These are phyloP conservation scores for Eupsittula cactorum DNA, from an alignment of 2,113 vertebrate genomes.

Conservation along the genomic window DNA sequence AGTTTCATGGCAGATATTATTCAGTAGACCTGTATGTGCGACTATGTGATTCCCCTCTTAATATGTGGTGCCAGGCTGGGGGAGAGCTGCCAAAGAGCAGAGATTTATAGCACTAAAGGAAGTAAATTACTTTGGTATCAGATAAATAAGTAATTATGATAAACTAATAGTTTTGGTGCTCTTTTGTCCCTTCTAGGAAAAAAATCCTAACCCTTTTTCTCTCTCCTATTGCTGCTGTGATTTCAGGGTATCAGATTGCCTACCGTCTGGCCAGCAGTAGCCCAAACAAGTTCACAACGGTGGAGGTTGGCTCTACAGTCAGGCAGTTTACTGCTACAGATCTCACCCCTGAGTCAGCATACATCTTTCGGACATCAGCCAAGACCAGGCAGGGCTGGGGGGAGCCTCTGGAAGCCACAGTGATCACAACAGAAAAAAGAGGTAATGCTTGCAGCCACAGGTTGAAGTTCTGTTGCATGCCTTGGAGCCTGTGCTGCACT, in stretches of 20 bases:
- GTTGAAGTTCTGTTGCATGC: not conserved
- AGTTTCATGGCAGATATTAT: not conserved
- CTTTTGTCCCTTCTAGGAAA: not conserved
- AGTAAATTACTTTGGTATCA: not conserved
- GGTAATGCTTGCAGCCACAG: conserved; percentile 71
- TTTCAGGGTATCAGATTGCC: conserved; percentile 91
- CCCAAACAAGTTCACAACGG: conserved; percentile 87
- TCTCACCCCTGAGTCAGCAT: conserved; percentile 85
- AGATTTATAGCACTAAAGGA: not conserved
- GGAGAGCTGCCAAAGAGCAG: not conserved
- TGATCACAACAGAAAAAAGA: conserved; percentile 94
- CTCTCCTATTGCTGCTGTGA: not conserved
- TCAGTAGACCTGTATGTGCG: not conserved
- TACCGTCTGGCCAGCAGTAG: conserved; percentile 89
- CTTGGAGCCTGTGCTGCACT: not conserved
- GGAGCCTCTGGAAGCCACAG: conserved; percentile 84
- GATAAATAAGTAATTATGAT: not conserved
- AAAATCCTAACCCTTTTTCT: not conserved
- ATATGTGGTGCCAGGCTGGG: not conserved
- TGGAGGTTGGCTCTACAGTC: conserved; percentile 90
- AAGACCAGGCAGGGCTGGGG: conserved; percentile 96
- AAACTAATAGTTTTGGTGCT: not conserved
- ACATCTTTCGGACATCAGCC: conserved; percentile 88
- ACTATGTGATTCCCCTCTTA: not conserved
- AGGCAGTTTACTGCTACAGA: conserved; percentile 89